Conservation (phyloP, 2,113 vertebrate genomes). For the Nibea albiflora region DNA sequence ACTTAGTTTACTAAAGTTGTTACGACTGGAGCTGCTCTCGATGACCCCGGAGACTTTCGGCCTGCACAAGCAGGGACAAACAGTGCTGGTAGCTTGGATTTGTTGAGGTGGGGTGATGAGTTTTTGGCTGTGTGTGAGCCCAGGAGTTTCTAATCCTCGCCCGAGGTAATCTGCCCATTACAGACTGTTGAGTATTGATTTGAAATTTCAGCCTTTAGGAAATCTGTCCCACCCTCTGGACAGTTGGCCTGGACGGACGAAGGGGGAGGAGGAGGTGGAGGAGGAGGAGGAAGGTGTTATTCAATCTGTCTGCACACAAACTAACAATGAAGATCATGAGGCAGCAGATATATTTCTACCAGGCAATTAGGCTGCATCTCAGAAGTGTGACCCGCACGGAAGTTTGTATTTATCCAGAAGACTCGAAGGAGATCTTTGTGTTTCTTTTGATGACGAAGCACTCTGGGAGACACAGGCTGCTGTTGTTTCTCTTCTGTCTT, state of each 20-base stretch:
- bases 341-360: slow-evolving; percentile 38
- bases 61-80: neutral
- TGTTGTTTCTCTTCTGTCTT: slow-evolving; percentile 55
- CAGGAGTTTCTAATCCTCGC: slow-evolving; percentile 47
- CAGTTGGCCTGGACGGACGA: slow-evolving; percentile 58
- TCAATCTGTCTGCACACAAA: slow-evolving; percentile 53
- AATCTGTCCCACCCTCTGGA: slow-evolving; percentile 65
- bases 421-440: slow-evolving; percentile 58
- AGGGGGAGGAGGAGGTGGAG: neutral
- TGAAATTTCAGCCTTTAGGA: slow-evolving; percentile 68
- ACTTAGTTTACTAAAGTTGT: slow-evolving; percentile 32
- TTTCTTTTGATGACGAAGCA: slow-evolving; percentile 66
- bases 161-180: slow-evolving; percentile 62
- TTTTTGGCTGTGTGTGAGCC: slow-evolving; percentile 30
- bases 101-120: slow-evolving; percentile 30
- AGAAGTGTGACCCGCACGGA: slow-evolving; percentile 36
- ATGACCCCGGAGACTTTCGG: slow-evolving; percentile 13
- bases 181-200: slow-evolving; percentile 67
- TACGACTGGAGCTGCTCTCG: neutral
- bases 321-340: slow-evolving; percentile 54
- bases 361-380: slow-evolving; percentile 37
- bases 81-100: slow-evolving; percentile 3
- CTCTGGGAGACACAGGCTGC: slow-evolving; percentile 31
- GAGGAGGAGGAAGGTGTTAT: slow-evolving; percentile 59
- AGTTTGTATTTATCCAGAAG: slow-evolving; percentile 42